A percentile compares a stretch with the other conserved stretches of the same genome.
These are phyloP conservation scores for Ursus arctos DNA, from an alignment of 2,113 vertebrate genomes.

Conservation along the genomic window DNA sequence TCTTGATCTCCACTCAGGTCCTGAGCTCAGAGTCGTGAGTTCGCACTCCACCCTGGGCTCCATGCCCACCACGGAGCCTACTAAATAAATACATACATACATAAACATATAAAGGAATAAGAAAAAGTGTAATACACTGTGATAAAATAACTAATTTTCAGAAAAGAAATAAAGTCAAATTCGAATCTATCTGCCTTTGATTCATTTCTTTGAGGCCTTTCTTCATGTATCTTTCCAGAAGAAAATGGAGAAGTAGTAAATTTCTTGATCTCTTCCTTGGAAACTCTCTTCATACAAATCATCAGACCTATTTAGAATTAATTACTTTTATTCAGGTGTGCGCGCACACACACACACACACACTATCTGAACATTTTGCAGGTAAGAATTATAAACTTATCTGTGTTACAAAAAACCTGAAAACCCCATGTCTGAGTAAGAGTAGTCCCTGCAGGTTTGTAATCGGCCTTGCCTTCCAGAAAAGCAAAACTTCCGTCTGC, in stretches of 20 bases:
- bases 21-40: background rate
- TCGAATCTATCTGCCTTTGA: background rate
- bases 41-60: background rate
- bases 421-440: background rate
- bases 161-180: slow-evolving; percentile 14
- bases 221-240: background rate
- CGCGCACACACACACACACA: background rate
- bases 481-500: background rate
- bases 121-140: background rate
- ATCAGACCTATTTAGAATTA: slow-evolving; percentile 7
- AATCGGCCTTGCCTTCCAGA: background rate
- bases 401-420: background rate
- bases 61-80: too few relatives aligned
- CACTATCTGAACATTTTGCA: background rate
- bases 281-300: background rate
- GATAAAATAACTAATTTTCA: slow-evolving; percentile 45
- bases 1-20: background rate
- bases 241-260: background rate
- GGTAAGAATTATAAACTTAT: background rate
- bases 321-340: background rate
- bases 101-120: background rate
- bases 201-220: slow-evolving; percentile 40
- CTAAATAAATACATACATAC: background rate
- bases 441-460: background rate
- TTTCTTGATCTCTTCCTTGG: slow-evolving; percentile 3